These are phyloP conservation scores for Limanda limanda DNA, from an alignment of 2,113 vertebrate genomes.

Conservation along the genomic window DNA sequence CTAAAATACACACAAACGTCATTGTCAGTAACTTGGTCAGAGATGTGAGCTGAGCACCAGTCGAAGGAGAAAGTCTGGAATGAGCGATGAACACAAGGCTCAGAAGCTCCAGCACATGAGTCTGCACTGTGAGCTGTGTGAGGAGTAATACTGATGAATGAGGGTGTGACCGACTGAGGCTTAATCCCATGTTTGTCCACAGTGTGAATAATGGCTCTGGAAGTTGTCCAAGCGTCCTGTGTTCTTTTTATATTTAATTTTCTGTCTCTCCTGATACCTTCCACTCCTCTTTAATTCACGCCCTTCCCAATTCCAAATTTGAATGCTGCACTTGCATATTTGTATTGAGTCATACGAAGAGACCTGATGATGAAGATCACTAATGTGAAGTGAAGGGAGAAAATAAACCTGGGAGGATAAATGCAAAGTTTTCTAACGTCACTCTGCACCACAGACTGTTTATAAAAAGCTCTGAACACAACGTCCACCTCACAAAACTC, in stretches of 20 bases:
- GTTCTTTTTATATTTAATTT: not conserved
- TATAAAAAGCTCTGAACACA: too few species aligned
- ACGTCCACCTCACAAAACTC: too few species aligned
- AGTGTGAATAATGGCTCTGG: conserved; percentile 38
- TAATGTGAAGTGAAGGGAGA: too few species aligned
- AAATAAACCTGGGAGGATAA: too few species aligned
- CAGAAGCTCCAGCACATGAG: conserved; percentile 19
- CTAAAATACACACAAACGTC: too few species aligned
- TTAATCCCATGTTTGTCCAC: conserved; percentile 40
- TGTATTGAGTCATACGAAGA: not conserved
- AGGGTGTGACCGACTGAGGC: conserved; percentile 40
- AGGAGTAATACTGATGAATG: conserved; percentile 47
- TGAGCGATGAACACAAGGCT: conserved; percentile 36
- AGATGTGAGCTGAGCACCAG: conserved; percentile 20
- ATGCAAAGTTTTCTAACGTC: too few species aligned
- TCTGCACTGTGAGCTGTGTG: not conserved
- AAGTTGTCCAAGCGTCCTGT: conserved; percentile 23
- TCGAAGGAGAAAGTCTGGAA: conserved; percentile 15
- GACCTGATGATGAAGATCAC: too few species aligned
- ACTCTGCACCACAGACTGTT: too few species aligned
- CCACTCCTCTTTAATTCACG: not conserved
- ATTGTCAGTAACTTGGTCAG: not conserved
- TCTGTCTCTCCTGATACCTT: not conserved
- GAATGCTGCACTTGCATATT: not conserved
- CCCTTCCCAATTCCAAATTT: not conserved